phyloP scores from a whole-genome alignment of 2,113 vertebrate genomes.

The Plectropomus leopardus region DNA sequence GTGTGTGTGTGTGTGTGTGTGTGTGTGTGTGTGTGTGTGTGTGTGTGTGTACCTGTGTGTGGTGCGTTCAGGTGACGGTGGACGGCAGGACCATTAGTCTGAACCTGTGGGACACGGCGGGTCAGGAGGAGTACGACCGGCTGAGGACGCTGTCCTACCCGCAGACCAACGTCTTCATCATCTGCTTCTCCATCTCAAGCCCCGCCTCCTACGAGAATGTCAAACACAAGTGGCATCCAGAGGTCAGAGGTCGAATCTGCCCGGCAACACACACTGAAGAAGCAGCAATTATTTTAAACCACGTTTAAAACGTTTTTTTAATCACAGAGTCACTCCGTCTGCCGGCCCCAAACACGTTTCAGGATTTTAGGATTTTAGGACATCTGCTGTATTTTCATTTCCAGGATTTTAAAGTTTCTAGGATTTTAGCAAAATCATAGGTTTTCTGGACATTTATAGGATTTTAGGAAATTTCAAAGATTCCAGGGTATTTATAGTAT shows the following conservation, averaged over 20 bases:
- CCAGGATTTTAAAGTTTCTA: too few relatives aligned
- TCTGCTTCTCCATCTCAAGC: conserved; percentile 97
- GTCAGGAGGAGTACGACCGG: conserved; percentile 95
- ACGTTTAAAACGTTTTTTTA: too few relatives aligned
- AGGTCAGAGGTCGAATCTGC: conserved; percentile 83
- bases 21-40: background rate
- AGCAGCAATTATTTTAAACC: too few relatives aligned
- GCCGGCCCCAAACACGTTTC: too few relatives aligned
- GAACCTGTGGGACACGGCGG: conserved; percentile 96
- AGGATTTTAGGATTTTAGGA: too few relatives aligned
- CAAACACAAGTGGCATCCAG: conserved; percentile 97
- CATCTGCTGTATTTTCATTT: too few relatives aligned
- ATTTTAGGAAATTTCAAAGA: too few relatives aligned
- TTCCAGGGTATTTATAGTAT: too few relatives aligned
- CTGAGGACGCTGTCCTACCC: conserved; percentile 95
- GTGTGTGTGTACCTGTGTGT: background rate
- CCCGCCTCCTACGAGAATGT: conserved; percentile 95
- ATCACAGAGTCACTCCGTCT: too few relatives aligned
- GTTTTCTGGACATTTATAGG: too few relatives aligned
- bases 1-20: background rate
- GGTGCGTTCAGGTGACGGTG: conserved; percentile 85
- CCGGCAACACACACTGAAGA: background rate
- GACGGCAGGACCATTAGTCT: conserved; percentile 90
- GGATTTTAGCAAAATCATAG: too few relatives aligned
- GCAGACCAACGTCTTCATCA: conserved; percentile 96